Evolutionary conservation across 2,888 invertebrate species (phyloP).

Genomic region (Euzetes globulus): DNA sequence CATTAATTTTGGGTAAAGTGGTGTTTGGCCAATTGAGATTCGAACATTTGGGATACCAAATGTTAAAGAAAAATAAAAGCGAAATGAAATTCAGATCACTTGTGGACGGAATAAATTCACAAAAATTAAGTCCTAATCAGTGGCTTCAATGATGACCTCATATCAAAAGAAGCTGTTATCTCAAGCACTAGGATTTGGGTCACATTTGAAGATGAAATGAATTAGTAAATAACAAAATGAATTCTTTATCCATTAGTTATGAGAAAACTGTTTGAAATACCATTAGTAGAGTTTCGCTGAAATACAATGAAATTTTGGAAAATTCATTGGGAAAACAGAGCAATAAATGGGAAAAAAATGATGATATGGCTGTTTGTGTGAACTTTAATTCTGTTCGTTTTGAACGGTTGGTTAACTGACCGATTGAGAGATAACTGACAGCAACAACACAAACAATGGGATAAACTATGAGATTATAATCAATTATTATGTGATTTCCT

Average conservation of each 20-base stretch:
- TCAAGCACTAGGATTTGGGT: no score
- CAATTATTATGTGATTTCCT: constrained; percentile 5
- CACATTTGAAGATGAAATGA: no score
- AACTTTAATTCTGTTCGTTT: background rate
- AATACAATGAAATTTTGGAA: no score
- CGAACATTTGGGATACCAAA: no score
- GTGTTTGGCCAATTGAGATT: no score
- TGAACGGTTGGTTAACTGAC: background rate
- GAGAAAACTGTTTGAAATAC: background rate
- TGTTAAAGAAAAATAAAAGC: no score
- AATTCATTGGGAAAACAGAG: background rate
- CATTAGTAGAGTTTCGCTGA: background rate
- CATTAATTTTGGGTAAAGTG: no score
- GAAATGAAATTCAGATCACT: no score
- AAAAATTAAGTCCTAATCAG: background rate
- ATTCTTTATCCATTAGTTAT: background rate
- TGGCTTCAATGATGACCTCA: background rate
- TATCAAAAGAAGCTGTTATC: background rate
- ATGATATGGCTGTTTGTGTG: background rate
- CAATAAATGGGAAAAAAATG: background rate
- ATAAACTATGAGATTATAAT: constrained; percentile 1
- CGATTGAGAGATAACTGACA: background rate
- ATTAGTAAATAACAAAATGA: background rate
- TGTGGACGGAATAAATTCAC: background rate
- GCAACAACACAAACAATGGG: background rate